phyloP scores from a whole-genome alignment of 1,140 invertebrate genomes.

The honey bee (Apis mellifera) region DNA sequence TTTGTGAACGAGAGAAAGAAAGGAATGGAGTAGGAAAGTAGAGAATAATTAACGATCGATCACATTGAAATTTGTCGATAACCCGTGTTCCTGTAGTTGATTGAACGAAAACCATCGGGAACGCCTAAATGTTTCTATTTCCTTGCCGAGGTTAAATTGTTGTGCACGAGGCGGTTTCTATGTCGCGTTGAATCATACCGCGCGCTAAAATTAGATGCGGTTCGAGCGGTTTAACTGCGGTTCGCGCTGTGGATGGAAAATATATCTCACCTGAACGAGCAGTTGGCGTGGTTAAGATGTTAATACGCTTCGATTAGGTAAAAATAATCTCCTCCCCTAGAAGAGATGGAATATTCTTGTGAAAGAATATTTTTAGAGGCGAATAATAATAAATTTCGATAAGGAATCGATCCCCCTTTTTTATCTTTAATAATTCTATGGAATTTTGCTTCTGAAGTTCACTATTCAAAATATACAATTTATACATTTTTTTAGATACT shows the following conservation, averaged over 20 bases:
- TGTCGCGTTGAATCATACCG: conserved; percentile 19
- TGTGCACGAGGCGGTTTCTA: conserved; percentile 7
- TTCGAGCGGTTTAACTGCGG: conserved; percentile 29
- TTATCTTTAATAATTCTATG: too few relatives aligned
- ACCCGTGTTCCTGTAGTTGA: background rate
- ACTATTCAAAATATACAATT: too few relatives aligned
- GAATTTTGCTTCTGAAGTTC: too few relatives aligned
- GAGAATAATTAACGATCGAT: conserved; percentile 1
- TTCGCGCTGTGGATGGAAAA: conserved; percentile 17
- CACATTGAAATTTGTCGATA: background rate
- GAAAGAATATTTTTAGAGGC: background rate
- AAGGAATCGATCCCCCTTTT: too few relatives aligned
- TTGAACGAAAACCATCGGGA: conserved; percentile 8
- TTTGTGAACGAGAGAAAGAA: too few relatives aligned
- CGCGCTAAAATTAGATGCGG: conserved; percentile 42
- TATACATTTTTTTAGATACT: too few relatives aligned
- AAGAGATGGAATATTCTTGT: background rate
- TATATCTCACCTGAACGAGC: conserved; percentile 11
- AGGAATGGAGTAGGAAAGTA: background rate
- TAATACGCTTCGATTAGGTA: background rate
- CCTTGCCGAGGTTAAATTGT: background rate
- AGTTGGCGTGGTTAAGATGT: conserved; percentile 23
- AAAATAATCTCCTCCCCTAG: background rate
- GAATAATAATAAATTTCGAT: background rate
- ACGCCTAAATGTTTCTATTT: conserved; percentile 13